Evolutionary conservation across 1,140 invertebrate species (phyloP).

Genomic region (Lepidurus packardi): DNA sequence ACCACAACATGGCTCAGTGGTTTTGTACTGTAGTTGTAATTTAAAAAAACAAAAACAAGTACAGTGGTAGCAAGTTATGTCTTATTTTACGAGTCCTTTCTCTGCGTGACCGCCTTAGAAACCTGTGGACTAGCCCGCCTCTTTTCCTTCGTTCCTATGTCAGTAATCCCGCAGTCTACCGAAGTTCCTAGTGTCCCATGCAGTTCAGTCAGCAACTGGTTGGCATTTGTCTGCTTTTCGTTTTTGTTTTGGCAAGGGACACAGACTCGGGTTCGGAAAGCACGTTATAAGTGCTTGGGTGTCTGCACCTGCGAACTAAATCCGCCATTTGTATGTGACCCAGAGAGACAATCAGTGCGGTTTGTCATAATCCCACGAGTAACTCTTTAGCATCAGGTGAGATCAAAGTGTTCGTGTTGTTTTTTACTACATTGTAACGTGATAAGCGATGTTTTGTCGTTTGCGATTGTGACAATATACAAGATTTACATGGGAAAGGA

Average conservation of each 20-base stretch:
- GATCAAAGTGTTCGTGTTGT: too few species aligned
- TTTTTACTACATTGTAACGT: too few species aligned
- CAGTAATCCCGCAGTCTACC: not conserved
- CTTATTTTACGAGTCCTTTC: not conserved
- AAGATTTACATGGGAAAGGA: not conserved
- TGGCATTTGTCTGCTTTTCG: not conserved
- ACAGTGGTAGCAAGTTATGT: too few species aligned
- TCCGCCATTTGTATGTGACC: too few species aligned
- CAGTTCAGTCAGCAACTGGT: slow-evolving; percentile 13
- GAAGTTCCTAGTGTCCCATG: not conserved
- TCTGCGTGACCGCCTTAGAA: not conserved
- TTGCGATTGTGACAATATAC: too few species aligned
- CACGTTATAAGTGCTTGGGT: not conserved
- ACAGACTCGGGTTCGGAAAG: not conserved
- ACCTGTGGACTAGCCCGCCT: not conserved
- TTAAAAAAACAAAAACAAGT: too few species aligned
- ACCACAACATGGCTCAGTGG: too few species aligned
- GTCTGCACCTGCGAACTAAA: not conserved
- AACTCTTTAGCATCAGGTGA: too few species aligned
- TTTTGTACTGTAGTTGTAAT: too few species aligned
- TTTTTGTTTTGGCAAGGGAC: not conserved
- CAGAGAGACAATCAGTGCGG: too few species aligned
- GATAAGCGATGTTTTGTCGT: too few species aligned
- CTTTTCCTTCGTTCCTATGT: not conserved
- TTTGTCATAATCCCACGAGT: too few species aligned